phyloP scores from a whole-genome alignment of 1,140 invertebrate species.

The Cydia amplana region DNA sequence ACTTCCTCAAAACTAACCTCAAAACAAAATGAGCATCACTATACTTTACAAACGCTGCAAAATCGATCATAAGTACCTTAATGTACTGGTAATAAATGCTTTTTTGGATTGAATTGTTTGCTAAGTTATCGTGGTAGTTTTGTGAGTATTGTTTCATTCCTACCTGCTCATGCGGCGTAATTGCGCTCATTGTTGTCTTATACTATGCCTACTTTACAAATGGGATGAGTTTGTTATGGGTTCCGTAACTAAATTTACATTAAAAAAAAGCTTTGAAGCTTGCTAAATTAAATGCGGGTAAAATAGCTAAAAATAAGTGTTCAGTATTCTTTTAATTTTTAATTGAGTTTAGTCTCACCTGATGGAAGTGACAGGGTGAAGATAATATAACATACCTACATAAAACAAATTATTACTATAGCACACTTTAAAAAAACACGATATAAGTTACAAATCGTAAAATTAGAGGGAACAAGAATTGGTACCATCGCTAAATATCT shows the following conservation, averaged over 20 bases:
- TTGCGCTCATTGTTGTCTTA: conserved; percentile 30
- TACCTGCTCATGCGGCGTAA: conserved; percentile 24
- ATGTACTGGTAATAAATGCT: not conserved
- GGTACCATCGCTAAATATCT: too few species aligned
- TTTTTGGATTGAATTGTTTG: not conserved
- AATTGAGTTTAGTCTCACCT: too few species aligned
- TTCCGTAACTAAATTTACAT: not conserved
- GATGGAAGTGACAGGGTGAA: too few species aligned
- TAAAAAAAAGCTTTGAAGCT: not conserved
- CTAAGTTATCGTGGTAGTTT: not conserved
- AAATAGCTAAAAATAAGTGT: not conserved
- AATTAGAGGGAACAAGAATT: too few species aligned
- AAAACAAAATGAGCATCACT: conserved; percentile 3
- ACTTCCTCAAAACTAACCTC: conserved; percentile 18
- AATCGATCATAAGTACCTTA: not conserved
- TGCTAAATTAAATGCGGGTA: not conserved
- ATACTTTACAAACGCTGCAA: not conserved
- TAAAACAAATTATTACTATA: too few species aligned
- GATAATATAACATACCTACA: too few species aligned
- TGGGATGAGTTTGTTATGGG: not conserved
- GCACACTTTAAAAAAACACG: too few species aligned
- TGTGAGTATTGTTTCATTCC: conserved; percentile 20
- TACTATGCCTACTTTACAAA: not conserved
- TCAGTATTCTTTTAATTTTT: too few species aligned
- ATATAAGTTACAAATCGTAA: too few species aligned